Base-by-base conservation (phyloP, 2,888 invertebrate genomes). In the Aricia artaxerxes region DNA sequence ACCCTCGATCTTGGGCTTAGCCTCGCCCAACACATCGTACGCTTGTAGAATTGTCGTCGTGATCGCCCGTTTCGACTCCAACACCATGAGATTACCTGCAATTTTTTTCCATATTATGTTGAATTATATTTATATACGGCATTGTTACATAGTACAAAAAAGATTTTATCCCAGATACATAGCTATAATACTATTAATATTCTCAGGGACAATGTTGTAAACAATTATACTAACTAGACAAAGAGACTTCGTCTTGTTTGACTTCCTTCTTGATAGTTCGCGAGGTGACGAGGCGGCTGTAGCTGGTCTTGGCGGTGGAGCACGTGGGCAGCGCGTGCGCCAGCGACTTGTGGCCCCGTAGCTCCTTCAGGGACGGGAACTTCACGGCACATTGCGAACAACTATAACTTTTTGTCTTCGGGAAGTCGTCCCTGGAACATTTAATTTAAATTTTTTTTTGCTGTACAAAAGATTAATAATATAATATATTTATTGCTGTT, bases 311-410 rank as follows among this genome's bases (percentile, higher is more conserved):
- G 78, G 83, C 79, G 78, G 82, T 82, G 77, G 88, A 86, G 83
- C 87, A 85, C 1, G 87, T 84, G 44, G 90, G 87, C 72, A 83
- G 82, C 60, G 94, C 93, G 86, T 96, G 96, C 78, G 92, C 92
- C 61, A 94, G 92, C 11, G 94, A 87, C 82, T 94, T 95, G 87
- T 97, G 97, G 35, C 95, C 94, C 40, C 96, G 94, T 79, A 97
- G 91, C 87, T 96, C 96, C 84, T 96, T 96, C 2, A 95, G 93
- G 61, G 96, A 95, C 53, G 94, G 89, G 85, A 96, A 96, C 78
- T 95, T 93, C 80, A 94, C 94, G 5, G 94, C 93, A 85, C 97
- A 97, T 61, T 93, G 90, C 0, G 94, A 88, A 88, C 96, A 97
- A 82, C 95, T 94, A 87, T 95, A 95, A 64, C 93, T 80, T 0